These are phyloP conservation scores for Drosophila formosana DNA, from an alignment of 2,888 invertebrate genomes.

Conservation along the genomic window DNA sequence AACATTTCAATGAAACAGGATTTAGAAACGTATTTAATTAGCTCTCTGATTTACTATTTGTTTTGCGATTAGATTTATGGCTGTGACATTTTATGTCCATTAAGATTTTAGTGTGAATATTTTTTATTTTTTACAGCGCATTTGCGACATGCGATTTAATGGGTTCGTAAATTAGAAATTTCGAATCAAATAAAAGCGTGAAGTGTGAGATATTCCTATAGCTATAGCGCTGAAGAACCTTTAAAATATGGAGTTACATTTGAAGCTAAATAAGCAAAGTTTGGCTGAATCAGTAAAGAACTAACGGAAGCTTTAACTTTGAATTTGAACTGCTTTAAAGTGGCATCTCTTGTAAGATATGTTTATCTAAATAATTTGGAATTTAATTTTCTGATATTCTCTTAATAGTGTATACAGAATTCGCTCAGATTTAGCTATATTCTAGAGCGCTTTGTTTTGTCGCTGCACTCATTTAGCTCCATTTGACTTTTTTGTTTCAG, in stretches of 20 bases:
- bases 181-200: background rate
- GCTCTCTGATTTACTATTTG: slow-evolving; percentile 1
- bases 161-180: slow-evolving; percentile 26
- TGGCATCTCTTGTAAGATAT: background rate
- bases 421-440: background rate
- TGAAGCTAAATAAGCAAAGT: background rate
- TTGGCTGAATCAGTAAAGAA: background rate
- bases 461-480: slow-evolving; percentile 78
- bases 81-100: slow-evolving; percentile 10
- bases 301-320: background rate
- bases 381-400: background rate
- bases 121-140: slow-evolving; percentile 5
- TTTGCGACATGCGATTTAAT: slow-evolving; percentile 14
- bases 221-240: background rate
- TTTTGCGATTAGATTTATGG: slow-evolving; percentile 5
- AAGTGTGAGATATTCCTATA: background rate
- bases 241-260: background rate
- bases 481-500: slow-evolving; percentile 73
- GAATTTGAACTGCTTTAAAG: background rate
- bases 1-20: slow-evolving; percentile 32
- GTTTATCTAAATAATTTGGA: background rate
- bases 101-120: background rate
- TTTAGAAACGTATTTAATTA: slow-evolving; percentile 15
- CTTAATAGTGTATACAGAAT: slow-evolving; percentile 37
- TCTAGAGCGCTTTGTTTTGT: slow-evolving; percentile 54